phyloP scores from a whole-genome alignment of 2,113 vertebrate genomes.

The Microtus montanus region DNA sequence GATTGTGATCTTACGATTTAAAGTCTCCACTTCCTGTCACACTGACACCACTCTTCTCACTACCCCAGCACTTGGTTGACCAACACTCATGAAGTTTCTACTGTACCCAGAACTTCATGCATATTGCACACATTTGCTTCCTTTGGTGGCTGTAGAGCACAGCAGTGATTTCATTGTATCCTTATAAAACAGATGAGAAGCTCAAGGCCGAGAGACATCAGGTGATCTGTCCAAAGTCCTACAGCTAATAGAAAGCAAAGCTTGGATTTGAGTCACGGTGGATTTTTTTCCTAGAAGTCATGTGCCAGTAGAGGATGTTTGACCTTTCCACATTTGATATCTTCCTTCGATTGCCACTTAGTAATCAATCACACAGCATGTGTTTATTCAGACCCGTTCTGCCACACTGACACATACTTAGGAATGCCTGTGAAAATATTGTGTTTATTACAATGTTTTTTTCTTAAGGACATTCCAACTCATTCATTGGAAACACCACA shows the following conservation, averaged over 20 bases:
- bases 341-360: not conserved
- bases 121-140: not conserved
- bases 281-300: not conserved
- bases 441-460: not conserved
- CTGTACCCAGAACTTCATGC: not conserved
- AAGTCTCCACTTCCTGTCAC: not conserved
- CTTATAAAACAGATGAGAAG: not conserved
- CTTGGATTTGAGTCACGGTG: not conserved
- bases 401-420: not conserved
- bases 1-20: not conserved
- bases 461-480: not conserved
- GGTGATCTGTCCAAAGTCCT: not conserved
- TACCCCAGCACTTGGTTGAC: no score
- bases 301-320: not conserved
- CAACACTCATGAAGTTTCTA: not conserved
- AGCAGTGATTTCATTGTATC: not conserved
- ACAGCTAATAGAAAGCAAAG: not conserved
- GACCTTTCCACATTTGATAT: not conserved
- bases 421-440: not conserved
- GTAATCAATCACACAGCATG: not conserved
- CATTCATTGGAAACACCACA: not conserved
- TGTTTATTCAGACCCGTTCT: not conserved
- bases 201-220: not conserved
- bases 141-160: not conserved
- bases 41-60: not conserved